A percentile compares a stretch with the other conserved stretches of the same genome.
Evolutionary conservation across 2,113 vertebrate genomes (phyloP).

Genomic region (Macrotus californicus): DNA sequence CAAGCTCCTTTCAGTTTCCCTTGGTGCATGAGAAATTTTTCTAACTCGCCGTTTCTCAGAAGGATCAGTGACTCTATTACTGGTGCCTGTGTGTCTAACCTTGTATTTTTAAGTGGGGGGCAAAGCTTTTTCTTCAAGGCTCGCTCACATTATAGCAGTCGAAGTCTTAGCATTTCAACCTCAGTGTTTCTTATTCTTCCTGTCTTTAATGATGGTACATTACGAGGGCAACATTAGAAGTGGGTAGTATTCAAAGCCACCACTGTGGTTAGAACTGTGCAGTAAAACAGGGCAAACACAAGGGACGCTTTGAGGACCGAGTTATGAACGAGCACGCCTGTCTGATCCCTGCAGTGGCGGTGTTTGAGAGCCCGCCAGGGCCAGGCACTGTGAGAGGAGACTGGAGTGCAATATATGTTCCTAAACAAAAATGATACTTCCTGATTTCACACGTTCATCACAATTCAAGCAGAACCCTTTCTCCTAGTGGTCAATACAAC

Average conservation of each 20-base stretch:
- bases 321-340: background rate
- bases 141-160: background rate
- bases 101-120: conserved; percentile 15
- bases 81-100: background rate
- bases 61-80: background rate
- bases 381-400: background rate
- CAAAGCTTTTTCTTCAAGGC: background rate
- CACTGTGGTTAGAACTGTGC: background rate
- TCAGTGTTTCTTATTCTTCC: background rate
- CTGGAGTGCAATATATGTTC: background rate
- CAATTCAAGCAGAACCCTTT: background rate
- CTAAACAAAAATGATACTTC: background rate
- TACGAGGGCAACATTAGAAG: background rate
- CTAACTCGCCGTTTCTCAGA: background rate
- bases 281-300: background rate
- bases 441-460: background rate
- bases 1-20: background rate
- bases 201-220: background rate
- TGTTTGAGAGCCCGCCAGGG: background rate
- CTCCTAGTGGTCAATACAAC: background rate
- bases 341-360: background rate
- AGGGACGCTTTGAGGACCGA: background rate
- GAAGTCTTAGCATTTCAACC: conserved; percentile 11
- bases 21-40: background rate
- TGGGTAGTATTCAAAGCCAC: background rate